These are phyloP conservation scores for Digitonthophagus gazella DNA, from an alignment of 2,888 invertebrate species.

Conservation along the genomic window DNA sequence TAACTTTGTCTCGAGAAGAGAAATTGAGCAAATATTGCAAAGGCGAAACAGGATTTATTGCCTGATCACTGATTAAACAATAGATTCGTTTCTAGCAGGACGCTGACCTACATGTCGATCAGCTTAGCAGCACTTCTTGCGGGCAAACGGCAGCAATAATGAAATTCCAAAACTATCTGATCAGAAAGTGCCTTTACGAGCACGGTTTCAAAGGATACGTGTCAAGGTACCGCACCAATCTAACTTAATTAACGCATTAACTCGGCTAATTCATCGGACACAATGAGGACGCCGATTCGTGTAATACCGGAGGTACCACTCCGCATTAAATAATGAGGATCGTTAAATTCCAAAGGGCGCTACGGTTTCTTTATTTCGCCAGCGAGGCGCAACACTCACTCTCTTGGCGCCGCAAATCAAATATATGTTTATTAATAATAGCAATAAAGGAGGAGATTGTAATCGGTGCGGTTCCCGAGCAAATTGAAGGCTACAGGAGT, in stretches of 20 bases:
- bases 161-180: slow-evolving; percentile 10
- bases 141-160: slow-evolving; percentile 3
- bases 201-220: slow-evolving; percentile 5
- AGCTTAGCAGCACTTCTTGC: neutral
- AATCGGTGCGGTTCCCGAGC: neutral
- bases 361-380: slow-evolving; percentile 6
- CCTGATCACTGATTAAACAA: slow-evolving; percentile 1
- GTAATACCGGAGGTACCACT: slow-evolving; percentile 8
- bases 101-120: neutral
- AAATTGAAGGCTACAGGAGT: slow-evolving; percentile 12
- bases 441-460: slow-evolving; percentile 9
- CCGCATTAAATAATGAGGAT: slow-evolving; percentile 10
- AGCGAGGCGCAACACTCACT: neutral
- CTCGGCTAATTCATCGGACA: slow-evolving; percentile 1
- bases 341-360: slow-evolving; percentile 11
- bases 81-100: neutral
- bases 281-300: slow-evolving; percentile 9
- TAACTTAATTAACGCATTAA: slow-evolving; percentile 15
- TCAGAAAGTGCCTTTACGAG: slow-evolving; percentile 2
- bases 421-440: slow-evolving; percentile 17
- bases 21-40: slow-evolving; percentile 1
- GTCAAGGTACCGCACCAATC: slow-evolving; percentile 9
- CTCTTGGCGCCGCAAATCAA: slow-evolving; percentile 1
- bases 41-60: too few relatives aligned
- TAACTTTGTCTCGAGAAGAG: neutral